These are phyloP conservation scores for Nothoprocta pentlandii DNA, from an alignment of 2,113 vertebrate species.

Conservation along the genomic window DNA sequence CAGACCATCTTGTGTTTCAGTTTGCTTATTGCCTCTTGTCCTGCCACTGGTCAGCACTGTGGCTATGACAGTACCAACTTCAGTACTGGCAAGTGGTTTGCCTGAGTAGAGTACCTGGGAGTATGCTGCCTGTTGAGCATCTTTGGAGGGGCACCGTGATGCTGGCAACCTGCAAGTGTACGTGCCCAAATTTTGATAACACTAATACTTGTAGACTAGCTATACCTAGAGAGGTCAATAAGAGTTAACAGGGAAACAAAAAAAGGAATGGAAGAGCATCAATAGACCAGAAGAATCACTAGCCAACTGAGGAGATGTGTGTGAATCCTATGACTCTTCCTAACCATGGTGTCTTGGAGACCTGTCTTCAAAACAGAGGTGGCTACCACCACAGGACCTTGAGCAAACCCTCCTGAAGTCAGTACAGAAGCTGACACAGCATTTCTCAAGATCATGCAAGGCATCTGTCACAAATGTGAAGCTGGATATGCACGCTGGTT, in stretches of 20 bases:
- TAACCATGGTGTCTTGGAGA: accelerated
- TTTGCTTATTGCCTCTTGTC: too few species aligned
- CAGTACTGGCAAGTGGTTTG: background rate
- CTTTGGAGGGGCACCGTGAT: background rate
- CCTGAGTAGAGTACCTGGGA: background rate
- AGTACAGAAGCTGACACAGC: background rate
- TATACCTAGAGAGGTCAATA: background rate
- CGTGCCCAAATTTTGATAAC: background rate
- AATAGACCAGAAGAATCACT: background rate
- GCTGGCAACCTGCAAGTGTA: background rate
- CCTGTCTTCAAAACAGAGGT: background rate
- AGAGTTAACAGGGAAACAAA: background rate
- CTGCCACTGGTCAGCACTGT: background rate
- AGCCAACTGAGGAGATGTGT: background rate
- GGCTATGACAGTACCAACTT: background rate
- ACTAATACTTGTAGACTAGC: background rate
- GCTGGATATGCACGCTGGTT: background rate
- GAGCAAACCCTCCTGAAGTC: background rate
- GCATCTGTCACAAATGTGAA: background rate
- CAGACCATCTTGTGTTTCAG: too few species aligned
- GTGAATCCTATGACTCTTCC: background rate
- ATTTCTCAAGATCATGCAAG: background rate
- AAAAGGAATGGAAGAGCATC: background rate
- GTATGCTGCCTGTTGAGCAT: background rate
- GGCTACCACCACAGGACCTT: accelerated